Percentiles rank a stretch among this genome's conserved stretches.
phyloP scores from a whole-genome alignment of 2,113 vertebrate species.

The Coptodon rendalli region DNA sequence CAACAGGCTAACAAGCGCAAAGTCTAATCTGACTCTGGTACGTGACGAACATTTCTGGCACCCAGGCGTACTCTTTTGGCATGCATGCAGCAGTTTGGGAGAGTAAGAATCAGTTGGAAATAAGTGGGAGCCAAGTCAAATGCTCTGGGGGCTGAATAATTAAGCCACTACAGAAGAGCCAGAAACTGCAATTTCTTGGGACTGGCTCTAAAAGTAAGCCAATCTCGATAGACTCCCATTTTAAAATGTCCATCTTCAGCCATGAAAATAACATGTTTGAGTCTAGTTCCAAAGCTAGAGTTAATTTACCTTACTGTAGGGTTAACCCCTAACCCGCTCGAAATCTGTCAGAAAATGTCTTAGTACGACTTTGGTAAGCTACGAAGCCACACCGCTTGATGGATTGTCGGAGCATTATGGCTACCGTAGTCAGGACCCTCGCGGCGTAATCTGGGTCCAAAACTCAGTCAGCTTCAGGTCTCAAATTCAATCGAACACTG shows the following conservation, averaged over 20 bases:
- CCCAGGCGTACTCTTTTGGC: not conserved
- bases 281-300: not conserved
- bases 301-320: not conserved
- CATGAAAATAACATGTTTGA: not conserved
- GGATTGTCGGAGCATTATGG: too few species aligned
- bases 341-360: too few species aligned
- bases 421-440: too few species aligned
- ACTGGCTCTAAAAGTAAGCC: not conserved
- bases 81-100: not conserved
- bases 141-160: not conserved
- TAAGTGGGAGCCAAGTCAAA: not conserved
- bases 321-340: too few species aligned
- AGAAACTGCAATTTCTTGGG: not conserved
- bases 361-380: too few species aligned
- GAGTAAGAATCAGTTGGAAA: not conserved
- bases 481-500: too few species aligned
- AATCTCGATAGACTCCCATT: not conserved
- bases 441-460: fast-evolving
- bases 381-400: too few species aligned
- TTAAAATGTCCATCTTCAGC: not conserved
- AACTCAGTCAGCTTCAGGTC: too few species aligned
- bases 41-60: not conserved
- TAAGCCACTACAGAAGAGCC: not conserved
- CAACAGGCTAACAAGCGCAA: not conserved
- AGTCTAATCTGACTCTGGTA: not conserved